Base-by-base conservation (phyloP, 2,888 invertebrate species). In the Poecilobothrus nobilitatus region DNA sequence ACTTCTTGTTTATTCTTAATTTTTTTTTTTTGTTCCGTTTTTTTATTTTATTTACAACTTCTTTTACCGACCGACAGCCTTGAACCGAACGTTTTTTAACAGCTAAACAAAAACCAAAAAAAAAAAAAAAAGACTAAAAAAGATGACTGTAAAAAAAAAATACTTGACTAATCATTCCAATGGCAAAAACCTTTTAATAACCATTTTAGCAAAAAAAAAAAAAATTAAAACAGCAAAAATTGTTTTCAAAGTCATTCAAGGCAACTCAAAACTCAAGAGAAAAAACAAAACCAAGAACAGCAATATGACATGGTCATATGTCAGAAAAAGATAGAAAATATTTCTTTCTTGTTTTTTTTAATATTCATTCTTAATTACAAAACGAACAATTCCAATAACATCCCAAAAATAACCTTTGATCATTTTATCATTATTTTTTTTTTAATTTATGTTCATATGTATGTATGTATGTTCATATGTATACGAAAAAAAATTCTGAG, bases 191-290 rank as follows among this genome's bases (percentile, higher is more conserved):
- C 53, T 53, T n/a, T 53, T 53, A 53, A 53, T 53, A 53, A 6
- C 18, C 9, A 15, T 53, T 53, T 41, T 41, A 6, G 7, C 1
- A 1, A 53, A 53, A 18, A 53, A 53, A 18, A 53, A 15, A 18
- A 15, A 15, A 44, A 44, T 10, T 9, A 44, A 44, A 44, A 44
- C 10, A 44, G 8, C 37, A 6, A n/a, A 53, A 53, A 53, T 53
- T 53, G n/a, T 53, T 53, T 53, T 53, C 53, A 53, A 53, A 53
- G 53, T 53, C 53, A 53, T 53, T 53, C 53, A 53, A 53, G 53
- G 53, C 53, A 53, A 53, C 53, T 15, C n/a, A 53, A 18, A 53
- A 53, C 27, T 4, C 27, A 27, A 27, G 27, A 27, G 27, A 27
- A 27, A 2, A n/a, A n/a, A n/a, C 6, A 34, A 34, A 10, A 37